A percentile compares a stretch with the other conserved stretches of the same genome.
Conservation (phyloP, 2,113 vertebrate genomes). For the Saguinus midas region DNA sequence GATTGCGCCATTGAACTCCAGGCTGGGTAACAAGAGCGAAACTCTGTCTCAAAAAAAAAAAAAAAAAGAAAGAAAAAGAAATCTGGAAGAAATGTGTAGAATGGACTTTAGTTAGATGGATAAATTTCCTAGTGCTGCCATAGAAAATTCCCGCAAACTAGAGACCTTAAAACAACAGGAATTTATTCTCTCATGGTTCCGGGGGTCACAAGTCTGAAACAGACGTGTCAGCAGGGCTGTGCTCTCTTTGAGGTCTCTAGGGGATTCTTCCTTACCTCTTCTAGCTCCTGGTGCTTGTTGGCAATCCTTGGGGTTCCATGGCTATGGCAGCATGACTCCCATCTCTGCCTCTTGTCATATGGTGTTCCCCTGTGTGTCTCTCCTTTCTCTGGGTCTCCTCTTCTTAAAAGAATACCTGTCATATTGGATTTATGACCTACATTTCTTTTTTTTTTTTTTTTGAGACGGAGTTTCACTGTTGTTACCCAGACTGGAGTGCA, state of each 20-base stretch:
- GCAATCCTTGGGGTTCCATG: background rate
- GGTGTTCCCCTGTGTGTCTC: background rate
- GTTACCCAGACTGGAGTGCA: too few species aligned
- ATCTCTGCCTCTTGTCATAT: background rate
- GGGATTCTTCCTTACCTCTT: background rate
- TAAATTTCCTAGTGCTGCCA: background rate
- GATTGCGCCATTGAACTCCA: too few species aligned
- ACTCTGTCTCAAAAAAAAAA: too few species aligned
- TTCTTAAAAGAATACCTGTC: background rate
- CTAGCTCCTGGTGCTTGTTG: background rate
- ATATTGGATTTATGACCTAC: background rate
- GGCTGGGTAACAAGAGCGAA: too few species aligned
- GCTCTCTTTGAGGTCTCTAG: background rate
- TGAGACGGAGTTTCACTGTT: too few species aligned
- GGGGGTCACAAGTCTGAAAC: background rate
- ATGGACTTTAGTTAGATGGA: background rate
- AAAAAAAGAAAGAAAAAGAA: background rate
- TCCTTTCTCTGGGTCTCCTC: background rate
- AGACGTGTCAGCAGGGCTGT: background rate
- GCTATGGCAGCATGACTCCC: background rate
- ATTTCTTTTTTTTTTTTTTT: background rate
- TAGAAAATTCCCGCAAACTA: background rate
- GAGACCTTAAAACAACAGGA: background rate
- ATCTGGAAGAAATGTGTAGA: conserved; percentile 5
- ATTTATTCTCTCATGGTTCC: background rate